Conservation (phyloP, 2,797 vertebrate species). For the Staurois parvus region DNA sequence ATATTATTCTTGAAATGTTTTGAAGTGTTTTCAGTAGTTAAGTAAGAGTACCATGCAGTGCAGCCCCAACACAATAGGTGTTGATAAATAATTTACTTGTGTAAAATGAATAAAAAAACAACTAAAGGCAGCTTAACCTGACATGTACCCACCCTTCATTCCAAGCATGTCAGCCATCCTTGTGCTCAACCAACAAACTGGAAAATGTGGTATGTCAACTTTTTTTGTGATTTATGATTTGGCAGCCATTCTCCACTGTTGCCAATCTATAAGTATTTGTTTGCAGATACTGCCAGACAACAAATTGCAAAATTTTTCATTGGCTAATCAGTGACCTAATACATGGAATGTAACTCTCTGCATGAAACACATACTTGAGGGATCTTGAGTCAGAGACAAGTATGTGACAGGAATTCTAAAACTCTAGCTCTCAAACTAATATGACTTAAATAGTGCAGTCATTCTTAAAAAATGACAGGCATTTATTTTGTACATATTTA, state of each 20-base stretch:
- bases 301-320: not conserved
- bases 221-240: slow-evolving; percentile 19
- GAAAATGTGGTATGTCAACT: not conserved
- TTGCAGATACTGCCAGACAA: not conserved
- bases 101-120: not conserved
- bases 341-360: slow-evolving; percentile 11
- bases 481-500: not conserved
- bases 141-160: slow-evolving; percentile 5
- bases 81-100: not conserved
- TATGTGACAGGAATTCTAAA: slow-evolving; percentile 19
- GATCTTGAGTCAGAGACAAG: slow-evolving; percentile 10
- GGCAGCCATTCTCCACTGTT: not conserved
- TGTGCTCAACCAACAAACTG: not conserved
- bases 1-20: too few species aligned
- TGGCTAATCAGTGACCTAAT: slow-evolving; percentile 25
- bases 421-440: not conserved
- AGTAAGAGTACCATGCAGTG: not conserved
- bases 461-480: not conserved
- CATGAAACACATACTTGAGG: slow-evolving; percentile 27
- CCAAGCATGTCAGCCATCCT: slow-evolving; percentile 29
- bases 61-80: not conserved
- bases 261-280: not conserved
- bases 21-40: too few species aligned
- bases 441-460: not conserved
- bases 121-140: not conserved